Conservation (phyloP, 2,888 invertebrate genomes). For the Pseudolycoriella hygida region DNA sequence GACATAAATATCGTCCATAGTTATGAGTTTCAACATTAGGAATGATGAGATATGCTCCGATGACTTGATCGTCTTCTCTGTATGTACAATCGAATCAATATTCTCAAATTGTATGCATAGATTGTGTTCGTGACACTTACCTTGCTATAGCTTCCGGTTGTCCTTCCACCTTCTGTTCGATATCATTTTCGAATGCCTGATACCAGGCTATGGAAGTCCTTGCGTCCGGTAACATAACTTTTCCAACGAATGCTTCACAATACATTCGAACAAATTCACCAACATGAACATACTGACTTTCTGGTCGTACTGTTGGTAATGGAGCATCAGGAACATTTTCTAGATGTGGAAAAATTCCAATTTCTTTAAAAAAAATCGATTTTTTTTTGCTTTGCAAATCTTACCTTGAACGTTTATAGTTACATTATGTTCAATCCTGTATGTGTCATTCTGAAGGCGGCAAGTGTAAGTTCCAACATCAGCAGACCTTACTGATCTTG, state of each 20-base stretch:
- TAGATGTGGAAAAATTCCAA: constrained; percentile 28
- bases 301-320: constrained; percentile 47
- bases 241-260: constrained; percentile 64
- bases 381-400: too few species aligned
- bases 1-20: constrained; percentile 53
- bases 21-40: constrained; percentile 39
- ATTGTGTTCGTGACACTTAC: constrained; percentile 26
- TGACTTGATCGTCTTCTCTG: constrained; percentile 52
- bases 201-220: constrained; percentile 53
- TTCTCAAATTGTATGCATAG: too few species aligned
- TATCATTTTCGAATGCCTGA: constrained; percentile 38
- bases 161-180: constrained; percentile 10
- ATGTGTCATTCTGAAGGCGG: constrained; percentile 51
- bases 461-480: constrained; percentile 63
- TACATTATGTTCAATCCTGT: constrained; percentile 43
- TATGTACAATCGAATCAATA: too few species aligned
- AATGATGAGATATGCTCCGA: constrained; percentile 50
- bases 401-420: constrained; percentile 49
- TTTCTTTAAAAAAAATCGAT: too few species aligned
- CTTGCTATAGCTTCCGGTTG: constrained; percentile 19
- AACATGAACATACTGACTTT: constrained; percentile 41
- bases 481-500: constrained; percentile 38
- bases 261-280: constrained; percentile 47
- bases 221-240: constrained; percentile 47
- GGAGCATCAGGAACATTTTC: constrained; percentile 44